Conservation (phyloP, 2,113 vertebrate species). For the Xiphorhynchus elegans region DNA sequence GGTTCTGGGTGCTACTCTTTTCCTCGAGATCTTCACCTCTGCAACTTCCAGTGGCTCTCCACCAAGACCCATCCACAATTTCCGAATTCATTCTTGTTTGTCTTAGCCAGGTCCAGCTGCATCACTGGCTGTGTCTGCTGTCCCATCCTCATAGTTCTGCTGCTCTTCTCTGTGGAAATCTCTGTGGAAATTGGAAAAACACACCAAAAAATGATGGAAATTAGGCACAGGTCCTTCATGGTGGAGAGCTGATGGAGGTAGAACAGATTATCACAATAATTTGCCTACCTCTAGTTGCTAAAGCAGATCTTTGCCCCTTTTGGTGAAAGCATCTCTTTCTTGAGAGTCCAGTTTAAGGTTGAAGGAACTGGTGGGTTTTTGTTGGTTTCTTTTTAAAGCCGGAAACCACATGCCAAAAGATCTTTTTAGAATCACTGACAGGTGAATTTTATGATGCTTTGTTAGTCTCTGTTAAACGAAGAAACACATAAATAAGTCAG, state of each 20-base stretch:
- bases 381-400: not conserved
- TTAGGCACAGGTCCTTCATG: not conserved
- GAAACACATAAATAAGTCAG: not conserved
- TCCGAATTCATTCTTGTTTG: not conserved
- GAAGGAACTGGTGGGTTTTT: not conserved
- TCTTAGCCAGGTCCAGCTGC: not conserved
- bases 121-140: fast-evolving
- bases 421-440: not conserved
- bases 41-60: not conserved
- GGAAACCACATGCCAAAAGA: not conserved
- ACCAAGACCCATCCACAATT: not conserved
- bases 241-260: not conserved
- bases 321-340: not conserved
- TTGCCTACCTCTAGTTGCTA: not conserved
- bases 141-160: not conserved
- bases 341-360: not conserved
- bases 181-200: not conserved
- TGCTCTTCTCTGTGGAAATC: not conserved
- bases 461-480: not conserved
- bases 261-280: not conserved
- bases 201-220: not conserved
- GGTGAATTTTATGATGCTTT: not conserved
- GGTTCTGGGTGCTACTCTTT: not conserved
- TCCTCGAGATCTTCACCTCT: not conserved
- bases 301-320: not conserved